Evolutionary conservation across 2,797 vertebrate genomes (phyloP).

Genomic region (Balearica regulorum): DNA sequence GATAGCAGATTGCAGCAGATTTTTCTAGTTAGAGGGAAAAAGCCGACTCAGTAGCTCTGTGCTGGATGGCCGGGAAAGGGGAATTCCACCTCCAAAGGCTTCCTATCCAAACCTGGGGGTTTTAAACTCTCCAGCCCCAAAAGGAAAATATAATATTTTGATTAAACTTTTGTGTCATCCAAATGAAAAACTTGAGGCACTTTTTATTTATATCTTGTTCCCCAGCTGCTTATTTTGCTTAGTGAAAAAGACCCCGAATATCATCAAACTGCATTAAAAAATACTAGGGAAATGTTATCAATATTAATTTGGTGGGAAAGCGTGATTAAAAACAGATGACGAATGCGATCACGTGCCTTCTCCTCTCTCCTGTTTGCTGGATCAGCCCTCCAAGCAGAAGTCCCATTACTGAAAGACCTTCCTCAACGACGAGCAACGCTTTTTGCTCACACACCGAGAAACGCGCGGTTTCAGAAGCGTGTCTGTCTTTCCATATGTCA

Average conservation of each 20-base stretch:
- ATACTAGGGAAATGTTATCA: background rate
- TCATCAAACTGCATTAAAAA: background rate
- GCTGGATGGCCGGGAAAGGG: background rate
- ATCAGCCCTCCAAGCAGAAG: background rate
- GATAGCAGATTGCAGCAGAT: background rate
- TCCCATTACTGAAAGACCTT: background rate
- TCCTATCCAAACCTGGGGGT: background rate
- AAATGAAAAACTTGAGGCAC: background rate
- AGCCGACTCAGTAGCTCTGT: background rate
- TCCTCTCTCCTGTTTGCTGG: background rate
- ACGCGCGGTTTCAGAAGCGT: background rate
- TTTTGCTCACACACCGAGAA: background rate
- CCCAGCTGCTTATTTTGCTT: background rate
- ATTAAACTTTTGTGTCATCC: background rate
- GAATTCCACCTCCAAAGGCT: background rate
- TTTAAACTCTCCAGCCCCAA: background rate
- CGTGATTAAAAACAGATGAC: background rate
- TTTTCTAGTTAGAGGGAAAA: background rate
- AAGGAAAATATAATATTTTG: background rate
- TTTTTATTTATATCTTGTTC: background rate
- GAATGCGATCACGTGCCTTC: background rate
- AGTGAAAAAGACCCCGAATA: background rate
- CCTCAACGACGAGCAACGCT: background rate
- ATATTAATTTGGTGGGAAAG: background rate
- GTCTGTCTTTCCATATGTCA: slow-evolving; percentile 23